Conservation (phyloP, 2,888 invertebrate genomes). For the Nomada flava region DNA sequence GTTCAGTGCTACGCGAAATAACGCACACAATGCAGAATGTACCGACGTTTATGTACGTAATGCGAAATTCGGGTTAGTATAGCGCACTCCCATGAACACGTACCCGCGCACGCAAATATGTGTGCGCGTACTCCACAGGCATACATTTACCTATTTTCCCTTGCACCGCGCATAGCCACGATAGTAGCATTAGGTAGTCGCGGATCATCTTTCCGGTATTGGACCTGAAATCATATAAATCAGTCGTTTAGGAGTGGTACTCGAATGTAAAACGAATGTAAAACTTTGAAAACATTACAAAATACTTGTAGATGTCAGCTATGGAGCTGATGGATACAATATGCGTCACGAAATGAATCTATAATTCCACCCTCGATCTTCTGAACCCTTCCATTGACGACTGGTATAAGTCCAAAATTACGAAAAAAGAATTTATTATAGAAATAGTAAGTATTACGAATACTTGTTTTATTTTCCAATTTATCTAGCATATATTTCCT, state of each 20-base stretch:
- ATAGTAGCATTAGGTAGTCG: constrained; percentile 80
- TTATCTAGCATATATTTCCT: no score
- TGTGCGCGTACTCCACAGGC: constrained; percentile 1
- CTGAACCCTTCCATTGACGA: no score
- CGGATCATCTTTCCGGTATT: constrained; percentile 80
- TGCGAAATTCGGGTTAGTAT: no score
- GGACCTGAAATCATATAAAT: constrained; percentile 70
- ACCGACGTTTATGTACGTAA: background rate
- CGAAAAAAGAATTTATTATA: no score
- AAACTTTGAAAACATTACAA: background rate
- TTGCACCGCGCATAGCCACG: constrained; percentile 80
- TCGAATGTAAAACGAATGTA: background rate
- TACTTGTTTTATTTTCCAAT: no score
- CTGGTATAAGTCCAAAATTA: no score
- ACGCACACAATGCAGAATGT: background rate
- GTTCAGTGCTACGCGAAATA: constrained; percentile 6
- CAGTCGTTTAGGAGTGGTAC: background rate
- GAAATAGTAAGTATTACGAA: no score
- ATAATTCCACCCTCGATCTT: no score
- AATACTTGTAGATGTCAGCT: background rate
- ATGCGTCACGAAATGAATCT: no score
- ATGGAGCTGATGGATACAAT: no score
- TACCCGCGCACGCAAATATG: no score
- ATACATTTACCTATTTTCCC: constrained; percentile 80
- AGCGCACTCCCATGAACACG: background rate